Evolutionary conservation across 2,888 invertebrate genomes (phyloP).

Genomic region (Melanargia galathea): DNA sequence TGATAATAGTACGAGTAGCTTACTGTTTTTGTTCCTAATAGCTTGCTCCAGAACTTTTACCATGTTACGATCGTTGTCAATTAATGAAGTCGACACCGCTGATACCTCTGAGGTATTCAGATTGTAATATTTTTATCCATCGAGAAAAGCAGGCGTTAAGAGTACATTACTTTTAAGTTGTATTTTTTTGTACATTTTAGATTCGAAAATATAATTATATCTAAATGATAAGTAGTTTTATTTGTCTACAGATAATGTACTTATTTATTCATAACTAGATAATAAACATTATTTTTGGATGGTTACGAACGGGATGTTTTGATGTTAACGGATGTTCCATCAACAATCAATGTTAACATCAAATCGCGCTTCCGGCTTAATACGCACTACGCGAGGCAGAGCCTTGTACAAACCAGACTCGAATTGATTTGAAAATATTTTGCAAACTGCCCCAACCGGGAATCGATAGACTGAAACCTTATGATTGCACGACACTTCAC

Average conservation of each 20-base stretch:
- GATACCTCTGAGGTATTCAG: slow-evolving; percentile 61
- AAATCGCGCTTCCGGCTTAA: no score
- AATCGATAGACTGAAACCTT: no score
- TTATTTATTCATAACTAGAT: no score
- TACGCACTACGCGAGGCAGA: no score
- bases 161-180: slow-evolving; percentile 86
- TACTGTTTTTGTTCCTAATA: slow-evolving; percentile 74
- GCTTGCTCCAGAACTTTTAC: slow-evolving; percentile 66
- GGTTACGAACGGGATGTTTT: no score
- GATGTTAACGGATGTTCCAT: no score
- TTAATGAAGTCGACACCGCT: slow-evolving; percentile 66
- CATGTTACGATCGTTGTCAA: slow-evolving; percentile 67
- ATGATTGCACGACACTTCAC: no score
- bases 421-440: no score
- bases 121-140: slow-evolving; percentile 67
- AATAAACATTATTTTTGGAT: no score
- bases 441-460: no score
- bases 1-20: slow-evolving; percentile 56
- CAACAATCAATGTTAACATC: no score
- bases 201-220: slow-evolving; percentile 87
- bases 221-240: slow-evolving; percentile 72
- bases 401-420: no score
- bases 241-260: slow-evolving; percentile 30
- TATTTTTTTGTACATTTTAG: slow-evolving; percentile 89
- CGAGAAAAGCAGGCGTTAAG: slow-evolving; percentile 73